Conservation (phyloP, 2,888 invertebrate genomes). For the Ceramica pisi region DNA sequence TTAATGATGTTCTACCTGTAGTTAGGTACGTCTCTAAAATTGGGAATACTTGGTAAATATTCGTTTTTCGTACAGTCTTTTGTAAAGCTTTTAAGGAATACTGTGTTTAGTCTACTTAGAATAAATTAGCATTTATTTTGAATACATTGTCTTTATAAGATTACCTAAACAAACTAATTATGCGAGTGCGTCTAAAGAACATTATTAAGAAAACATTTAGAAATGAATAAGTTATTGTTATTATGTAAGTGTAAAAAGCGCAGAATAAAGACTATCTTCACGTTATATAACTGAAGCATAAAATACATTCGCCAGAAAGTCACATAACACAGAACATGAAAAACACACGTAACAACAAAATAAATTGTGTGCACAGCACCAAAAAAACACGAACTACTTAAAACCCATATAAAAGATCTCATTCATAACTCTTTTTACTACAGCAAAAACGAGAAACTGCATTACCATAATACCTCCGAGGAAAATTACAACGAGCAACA, state of each 20-base stretch:
- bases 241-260: not conserved
- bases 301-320: slow-evolving; percentile 3
- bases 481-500: slow-evolving; percentile 48
- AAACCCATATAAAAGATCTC: slow-evolving; percentile 50
- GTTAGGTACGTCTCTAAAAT: not conserved
- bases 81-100: not conserved
- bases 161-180: not conserved
- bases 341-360: slow-evolving; percentile 18
- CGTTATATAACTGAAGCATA: not conserved
- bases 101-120: not conserved
- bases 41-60: not conserved
- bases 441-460: slow-evolving; percentile 55
- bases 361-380: slow-evolving; percentile 40
- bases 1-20: not conserved
- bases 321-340: slow-evolving; percentile 13
- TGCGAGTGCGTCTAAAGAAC: not conserved
- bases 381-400: slow-evolving; percentile 43
- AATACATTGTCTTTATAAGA: not conserved
- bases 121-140: not conserved
- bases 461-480: slow-evolving; percentile 58
- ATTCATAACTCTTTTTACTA: slow-evolving; percentile 58
- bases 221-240: not conserved
- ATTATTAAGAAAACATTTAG: not conserved
- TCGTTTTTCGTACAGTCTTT: not conserved
- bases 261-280: not conserved